Evolutionary conservation across 2,888 invertebrate species (phyloP), one percentile per base, ranked within the genome.

Genomic region (Oligia strigilis): DNA sequence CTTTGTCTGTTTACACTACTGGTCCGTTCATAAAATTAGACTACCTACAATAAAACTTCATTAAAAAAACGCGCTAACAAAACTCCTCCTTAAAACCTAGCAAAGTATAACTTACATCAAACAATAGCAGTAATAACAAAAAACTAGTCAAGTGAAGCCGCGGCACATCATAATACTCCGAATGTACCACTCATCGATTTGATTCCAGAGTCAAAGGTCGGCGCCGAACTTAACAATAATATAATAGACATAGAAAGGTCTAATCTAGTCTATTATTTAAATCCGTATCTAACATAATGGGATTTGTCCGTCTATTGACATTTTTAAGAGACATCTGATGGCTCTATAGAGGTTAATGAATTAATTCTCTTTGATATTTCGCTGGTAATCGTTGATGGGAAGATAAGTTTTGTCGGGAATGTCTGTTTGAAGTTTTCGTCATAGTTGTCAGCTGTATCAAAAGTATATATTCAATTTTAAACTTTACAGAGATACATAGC

Each of bases 41-140:
- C 46, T 29, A 65, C 9, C 46, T 29, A 65, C 9, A 74, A 60
- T 13, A 70, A 4, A 29, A 55, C 40, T 66, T 72, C 8, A 58
- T 67, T 19, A 40, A 72, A 72, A 65, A 78, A 86, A 86, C 90
- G 91, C 87, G 29, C 64, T 67, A 77, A 81, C 72, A 87, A 87
- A 92, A 93, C 91, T 75, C 72, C 71, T 77, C 89, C 87, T 91
- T 93, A 93, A 94, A 82, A 81, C 67, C 82, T 84, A 87, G 92
- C 91, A 92, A 92, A 93, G 93, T 94, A 93, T 94, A 93, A 90
- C 92, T 94, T 93, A 94, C 94, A 90, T 92, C 95, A 96, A 96
- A 96, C 96, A 96, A 96, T 96, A 92, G 96, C 90, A 88, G 93
- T 94, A 94, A 95, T 94, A 94, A 91, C 94, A 91, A 94, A 94